Evolutionary conservation across 2,888 invertebrate genomes (phyloP).

Genomic region (Ecliptopera silaceata): DNA sequence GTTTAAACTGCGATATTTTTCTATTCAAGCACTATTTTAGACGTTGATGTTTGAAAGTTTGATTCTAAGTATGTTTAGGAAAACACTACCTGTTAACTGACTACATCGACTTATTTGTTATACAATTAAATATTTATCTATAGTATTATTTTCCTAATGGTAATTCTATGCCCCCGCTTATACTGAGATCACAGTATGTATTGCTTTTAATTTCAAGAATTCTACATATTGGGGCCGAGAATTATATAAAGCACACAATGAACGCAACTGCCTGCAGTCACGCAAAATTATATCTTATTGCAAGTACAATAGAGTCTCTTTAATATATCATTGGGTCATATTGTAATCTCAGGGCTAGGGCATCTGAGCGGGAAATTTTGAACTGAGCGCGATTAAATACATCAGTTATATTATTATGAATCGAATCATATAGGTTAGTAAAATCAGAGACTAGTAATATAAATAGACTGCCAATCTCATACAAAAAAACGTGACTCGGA

Average conservation of each 20-base stretch:
- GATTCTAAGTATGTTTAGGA: slow-evolving; percentile 60
- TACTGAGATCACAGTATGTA: slow-evolving; percentile 50
- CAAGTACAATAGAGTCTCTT: slow-evolving; percentile 1
- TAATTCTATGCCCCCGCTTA: slow-evolving; percentile 59
- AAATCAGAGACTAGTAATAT: too few species aligned
- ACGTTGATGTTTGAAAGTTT: too few species aligned
- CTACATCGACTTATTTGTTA: slow-evolving; percentile 76
- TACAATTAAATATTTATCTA: slow-evolving; percentile 72
- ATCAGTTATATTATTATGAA: not conserved
- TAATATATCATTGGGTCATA: slow-evolving; percentile 19
- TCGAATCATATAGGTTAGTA: too few species aligned
- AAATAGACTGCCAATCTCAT: too few species aligned
- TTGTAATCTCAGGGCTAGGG: slow-evolving; percentile 53
- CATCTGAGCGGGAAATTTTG: slow-evolving; percentile 46
- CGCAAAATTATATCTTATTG: slow-evolving; percentile 23
- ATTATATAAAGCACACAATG: slow-evolving; percentile 8
- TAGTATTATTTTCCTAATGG: slow-evolving; percentile 65
- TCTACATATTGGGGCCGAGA: slow-evolving; percentile 31
- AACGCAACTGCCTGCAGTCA: slow-evolving; percentile 64
- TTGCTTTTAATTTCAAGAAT: slow-evolving; percentile 20
- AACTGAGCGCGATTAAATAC: slow-evolving; percentile 43
- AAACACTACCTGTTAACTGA: slow-evolving; percentile 79
- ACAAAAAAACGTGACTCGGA: too few species aligned
- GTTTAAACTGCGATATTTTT: too few species aligned
- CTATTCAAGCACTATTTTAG: too few species aligned